These are phyloP conservation scores for Alviniconcha strummeri DNA, from an alignment of 2,888 invertebrate genomes.

Conservation along the genomic window DNA sequence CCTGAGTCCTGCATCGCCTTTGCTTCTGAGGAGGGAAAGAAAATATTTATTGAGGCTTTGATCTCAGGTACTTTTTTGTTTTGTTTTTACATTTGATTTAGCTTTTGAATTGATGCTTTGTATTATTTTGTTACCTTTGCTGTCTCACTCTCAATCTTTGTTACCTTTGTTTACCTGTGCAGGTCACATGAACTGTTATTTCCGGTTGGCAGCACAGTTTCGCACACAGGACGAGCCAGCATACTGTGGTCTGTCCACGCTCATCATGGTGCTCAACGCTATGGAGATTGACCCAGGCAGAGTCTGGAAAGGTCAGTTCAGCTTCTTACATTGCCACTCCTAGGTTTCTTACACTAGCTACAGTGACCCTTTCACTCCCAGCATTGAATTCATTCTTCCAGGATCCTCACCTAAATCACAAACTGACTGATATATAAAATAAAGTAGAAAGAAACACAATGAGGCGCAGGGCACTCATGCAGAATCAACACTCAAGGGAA, in stretches of 20 bases:
- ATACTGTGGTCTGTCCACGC: conserved; percentile 73
- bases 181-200: conserved; percentile 58
- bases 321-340: too few species aligned
- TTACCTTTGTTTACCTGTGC: neutral
- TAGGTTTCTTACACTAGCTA: too few species aligned
- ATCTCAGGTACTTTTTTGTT: conserved; percentile 49
- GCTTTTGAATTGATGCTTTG: neutral
- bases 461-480: too few species aligned
- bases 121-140: neutral
- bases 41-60: conserved; percentile 68
- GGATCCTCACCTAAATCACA: too few species aligned
- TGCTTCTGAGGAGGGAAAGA: conserved; percentile 68
- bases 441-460: too few species aligned
- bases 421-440: too few species aligned
- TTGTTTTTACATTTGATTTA: conserved; percentile 17
- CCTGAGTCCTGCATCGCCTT: conserved; percentile 71
- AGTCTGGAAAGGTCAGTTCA: conserved; percentile 62
- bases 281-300: conserved; percentile 71
- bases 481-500: too few species aligned
- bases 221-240: conserved; percentile 74
- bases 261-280: conserved; percentile 72
- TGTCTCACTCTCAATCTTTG: neutral
- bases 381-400: too few species aligned
- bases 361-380: too few species aligned
- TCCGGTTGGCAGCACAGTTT: conserved; percentile 72